Evolutionary conservation across 2,888 invertebrate genomes (phyloP).

Genomic region (Habrosyne pyritoides): DNA sequence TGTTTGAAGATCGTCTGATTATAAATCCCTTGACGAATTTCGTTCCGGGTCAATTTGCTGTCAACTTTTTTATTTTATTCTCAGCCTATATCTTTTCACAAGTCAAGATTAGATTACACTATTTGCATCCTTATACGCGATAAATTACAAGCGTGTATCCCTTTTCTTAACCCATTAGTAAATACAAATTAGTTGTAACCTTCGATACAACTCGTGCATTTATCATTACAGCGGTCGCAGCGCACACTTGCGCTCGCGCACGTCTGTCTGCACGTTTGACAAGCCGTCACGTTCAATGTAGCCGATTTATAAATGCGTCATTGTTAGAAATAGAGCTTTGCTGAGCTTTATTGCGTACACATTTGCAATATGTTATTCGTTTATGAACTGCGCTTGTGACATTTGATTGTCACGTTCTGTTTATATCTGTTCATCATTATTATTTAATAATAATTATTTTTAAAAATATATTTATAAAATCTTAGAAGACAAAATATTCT

Average conservation of each 20-base stretch:
- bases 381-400: constrained; percentile 8
- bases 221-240: neutral
- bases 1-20: too few relatives aligned
- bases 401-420: constrained; percentile 6
- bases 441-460: too few relatives aligned
- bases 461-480: too few relatives aligned
- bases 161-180: neutral
- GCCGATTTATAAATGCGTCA: constrained; percentile 32
- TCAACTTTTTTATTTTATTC: neutral
- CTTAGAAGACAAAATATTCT: neutral
- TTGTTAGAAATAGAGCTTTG: constrained; percentile 26
- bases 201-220: constrained; percentile 4
- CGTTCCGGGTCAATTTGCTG: neutral
- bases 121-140: neutral
- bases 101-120: neutral
- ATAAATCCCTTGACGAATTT: neutral
- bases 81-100: neutral
- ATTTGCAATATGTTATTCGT: constrained; percentile 13
- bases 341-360: constrained; percentile 13
- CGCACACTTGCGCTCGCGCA: constrained; percentile 18
- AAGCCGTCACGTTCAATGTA: constrained; percentile 30
- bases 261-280: constrained; percentile 25
- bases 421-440: neutral
- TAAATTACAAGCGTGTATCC: neutral
- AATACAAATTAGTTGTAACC: constrained; percentile 2